These are phyloP conservation scores for Romanogobio albipinnatus DNA, from an alignment of 2,113 vertebrate genomes.

Conservation along the genomic window DNA sequence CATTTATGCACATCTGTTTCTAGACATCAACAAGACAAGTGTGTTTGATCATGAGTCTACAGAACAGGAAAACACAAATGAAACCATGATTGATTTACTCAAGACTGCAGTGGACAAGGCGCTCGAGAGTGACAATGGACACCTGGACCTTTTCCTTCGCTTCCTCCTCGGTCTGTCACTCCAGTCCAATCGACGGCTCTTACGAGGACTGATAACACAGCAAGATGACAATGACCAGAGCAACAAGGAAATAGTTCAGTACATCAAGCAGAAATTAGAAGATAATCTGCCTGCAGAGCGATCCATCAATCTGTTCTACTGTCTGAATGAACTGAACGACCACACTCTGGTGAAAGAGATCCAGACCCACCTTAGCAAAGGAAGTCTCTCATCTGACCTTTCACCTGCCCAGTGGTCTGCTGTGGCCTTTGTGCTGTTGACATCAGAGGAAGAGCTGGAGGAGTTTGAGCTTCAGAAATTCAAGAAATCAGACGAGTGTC, in stretches of 20 bases:
- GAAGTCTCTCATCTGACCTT: slow-evolving; percentile 27
- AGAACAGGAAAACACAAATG: neutral
- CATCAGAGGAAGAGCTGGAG: slow-evolving; percentile 31
- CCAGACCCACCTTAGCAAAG: neutral
- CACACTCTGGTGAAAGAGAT: too few relatives aligned
- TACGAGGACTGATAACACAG: neutral
- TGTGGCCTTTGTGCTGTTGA: slow-evolving; percentile 36
- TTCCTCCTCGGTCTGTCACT: neutral
- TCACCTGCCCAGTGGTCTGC: slow-evolving; percentile 13
- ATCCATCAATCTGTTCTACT: slow-evolving; percentile 4
- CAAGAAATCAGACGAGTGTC: slow-evolving; percentile 31
- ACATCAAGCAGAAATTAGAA: slow-evolving; percentile 32
- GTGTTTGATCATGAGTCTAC: neutral
- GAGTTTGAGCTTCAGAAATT: slow-evolving; percentile 38
- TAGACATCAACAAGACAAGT: neutral
- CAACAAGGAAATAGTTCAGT: neutral
- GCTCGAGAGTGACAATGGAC: neutral
- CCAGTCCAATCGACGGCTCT: neutral
- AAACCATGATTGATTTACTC: neutral
- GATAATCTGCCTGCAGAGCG: slow-evolving; percentile 25
- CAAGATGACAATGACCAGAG: neutral
- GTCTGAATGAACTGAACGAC: neutral
- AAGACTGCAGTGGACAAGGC: slow-evolving; percentile 14
- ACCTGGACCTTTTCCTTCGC: slow-evolving; percentile 6
- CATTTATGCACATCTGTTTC: slow-evolving; percentile 11